Conservation (phyloP, 2,797 vertebrate genomes). For the Manis javanica region DNA sequence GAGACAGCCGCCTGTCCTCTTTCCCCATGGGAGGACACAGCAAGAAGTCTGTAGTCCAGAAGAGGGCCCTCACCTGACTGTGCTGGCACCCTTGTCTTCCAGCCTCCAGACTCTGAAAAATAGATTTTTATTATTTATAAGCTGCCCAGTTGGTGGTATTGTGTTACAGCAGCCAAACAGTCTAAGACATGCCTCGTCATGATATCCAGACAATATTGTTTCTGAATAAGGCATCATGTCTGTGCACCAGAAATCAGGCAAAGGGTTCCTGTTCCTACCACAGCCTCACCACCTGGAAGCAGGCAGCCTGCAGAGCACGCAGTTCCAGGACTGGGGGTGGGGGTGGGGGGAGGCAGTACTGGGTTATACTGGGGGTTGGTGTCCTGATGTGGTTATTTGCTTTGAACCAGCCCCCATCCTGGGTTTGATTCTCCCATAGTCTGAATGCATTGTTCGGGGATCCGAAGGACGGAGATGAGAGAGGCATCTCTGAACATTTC, state of each 20-base stretch:
- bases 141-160: neutral
- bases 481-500: neutral
- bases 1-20: too few species aligned
- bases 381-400: neutral
- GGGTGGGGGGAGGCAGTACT: neutral
- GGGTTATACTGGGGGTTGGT: neutral
- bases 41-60: neutral
- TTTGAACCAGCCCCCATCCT: neutral
- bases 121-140: neutral
- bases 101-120: neutral
- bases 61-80: neutral
- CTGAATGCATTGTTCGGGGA: neutral
- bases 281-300: neutral
- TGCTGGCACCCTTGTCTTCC: neutral
- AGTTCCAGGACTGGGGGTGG: neutral
- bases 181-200: neutral
- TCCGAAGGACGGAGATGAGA: neutral
- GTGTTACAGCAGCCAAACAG: neutral
- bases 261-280: neutral
- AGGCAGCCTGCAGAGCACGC: too few species aligned
- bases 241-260: neutral
- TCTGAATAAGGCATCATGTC: neutral
- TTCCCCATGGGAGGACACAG: neutral
- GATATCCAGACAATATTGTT: neutral
- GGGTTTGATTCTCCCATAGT: neutral